Base-by-base conservation (phyloP, 37 sponge, comb jelly and placozoan genomes). In the Spongilla lacustris region DNA sequence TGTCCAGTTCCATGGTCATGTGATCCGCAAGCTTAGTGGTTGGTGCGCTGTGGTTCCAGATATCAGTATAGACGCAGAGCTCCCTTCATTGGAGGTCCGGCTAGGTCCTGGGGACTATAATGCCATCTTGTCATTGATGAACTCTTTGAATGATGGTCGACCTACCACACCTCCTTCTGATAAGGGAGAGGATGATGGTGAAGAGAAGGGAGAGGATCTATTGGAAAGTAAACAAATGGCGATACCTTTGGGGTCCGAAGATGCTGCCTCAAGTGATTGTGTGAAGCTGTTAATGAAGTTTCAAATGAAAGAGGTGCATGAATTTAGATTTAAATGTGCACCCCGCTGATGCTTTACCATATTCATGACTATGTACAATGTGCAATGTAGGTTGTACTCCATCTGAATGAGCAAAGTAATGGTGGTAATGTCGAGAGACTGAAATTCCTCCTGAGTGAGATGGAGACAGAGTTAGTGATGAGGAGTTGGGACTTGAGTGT, bases 401-500 rank as follows among this genome's bases (percentile, higher is more conserved):
- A 67, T 23, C 86, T 91, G 67, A 82, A 73, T 91, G 87, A 84
- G 36, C 68, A 86, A 30, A 26, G 70, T 23, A 67, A 86, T 31
- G 34, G 70, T 22, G 28, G 50, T 19, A 83, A 86, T 36, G 70
- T 58, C 27, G 80, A 84, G 30, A 50, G 73, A 2, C 83, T 91
- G 21, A 83, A 32, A 14, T 33, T 85, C 19, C 34, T 72, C 27
- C 26, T 91, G 79, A 29, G 36, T 38, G 26, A 74, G 25, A 36
- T 91, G 28, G 24, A 87, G 25, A 28, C 83, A 37, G 21, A 26
- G 12, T 67, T 87, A 2, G 27, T 50, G 28, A 72, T 77, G 75
- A 36, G 58, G 19, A 82, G 80, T 22, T 87, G 72, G 87, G 80
- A 91, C 33, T 3, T 84, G 27, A 14, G 17, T 32, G 84, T 78